These are phyloP conservation scores for Psilopsiagon aurifrons DNA, from an alignment of 2,113 vertebrate species.

Conservation along the genomic window DNA sequence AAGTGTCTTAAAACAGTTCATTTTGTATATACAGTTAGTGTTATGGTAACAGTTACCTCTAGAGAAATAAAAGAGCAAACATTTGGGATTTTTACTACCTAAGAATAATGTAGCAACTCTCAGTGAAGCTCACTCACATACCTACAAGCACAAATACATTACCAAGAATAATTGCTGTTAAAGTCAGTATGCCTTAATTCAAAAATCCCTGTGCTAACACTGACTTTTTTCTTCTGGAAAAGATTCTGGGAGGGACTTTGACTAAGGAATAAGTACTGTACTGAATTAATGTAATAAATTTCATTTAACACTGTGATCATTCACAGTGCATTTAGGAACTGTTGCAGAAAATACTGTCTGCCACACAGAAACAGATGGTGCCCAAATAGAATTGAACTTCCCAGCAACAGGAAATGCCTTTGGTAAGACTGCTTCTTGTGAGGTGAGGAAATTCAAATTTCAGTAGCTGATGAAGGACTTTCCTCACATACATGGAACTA, in stretches of 20 bases:
- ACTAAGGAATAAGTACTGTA: not conserved
- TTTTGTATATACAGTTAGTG: not conserved
- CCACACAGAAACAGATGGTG: not conserved
- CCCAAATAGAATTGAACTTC: not conserved
- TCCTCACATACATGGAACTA: not conserved
- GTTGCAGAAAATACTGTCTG: not conserved
- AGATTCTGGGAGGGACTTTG: not conserved
- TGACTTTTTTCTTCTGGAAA: not conserved
- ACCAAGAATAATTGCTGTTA: not conserved
- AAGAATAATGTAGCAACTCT: not conserved
- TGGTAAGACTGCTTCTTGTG: not conserved
- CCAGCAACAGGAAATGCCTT: not conserved
- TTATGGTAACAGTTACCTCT: not conserved
- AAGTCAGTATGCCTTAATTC: not conserved
- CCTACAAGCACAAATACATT: not conserved
- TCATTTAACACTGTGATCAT: not conserved
- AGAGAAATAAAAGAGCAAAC: not conserved
- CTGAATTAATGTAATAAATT: not conserved
- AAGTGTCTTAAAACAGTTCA: not conserved
- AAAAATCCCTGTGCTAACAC: not conserved
- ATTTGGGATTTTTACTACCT: not conserved
- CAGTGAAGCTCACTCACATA: rapidly evolving
- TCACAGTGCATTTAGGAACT: not conserved
- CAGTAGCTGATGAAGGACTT: not conserved
- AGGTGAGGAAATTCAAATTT: not conserved